Evolutionary conservation across 2,113 vertebrate genomes (phyloP).

Genomic region (Planiliza haematocheilus): DNA sequence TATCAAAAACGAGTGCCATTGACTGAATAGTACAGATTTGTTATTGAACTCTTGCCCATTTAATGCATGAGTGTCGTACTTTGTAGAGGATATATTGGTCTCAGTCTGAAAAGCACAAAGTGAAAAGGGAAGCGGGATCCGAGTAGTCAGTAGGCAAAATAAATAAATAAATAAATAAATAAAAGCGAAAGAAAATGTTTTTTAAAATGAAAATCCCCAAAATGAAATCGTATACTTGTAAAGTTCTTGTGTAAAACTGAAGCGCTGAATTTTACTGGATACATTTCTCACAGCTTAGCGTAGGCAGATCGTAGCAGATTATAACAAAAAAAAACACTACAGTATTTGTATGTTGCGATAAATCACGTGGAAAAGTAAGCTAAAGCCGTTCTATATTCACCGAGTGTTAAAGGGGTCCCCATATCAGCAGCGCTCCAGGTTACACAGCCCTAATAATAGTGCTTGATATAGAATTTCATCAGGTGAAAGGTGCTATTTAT

Average conservation of each 20-base stretch:
- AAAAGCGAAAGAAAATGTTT: too few species aligned
- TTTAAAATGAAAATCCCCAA: too few species aligned
- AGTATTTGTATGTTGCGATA: constrained; percentile 3
- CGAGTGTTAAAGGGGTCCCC: constrained; percentile 27
- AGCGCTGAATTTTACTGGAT: neutral
- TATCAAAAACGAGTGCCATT: too few species aligned
- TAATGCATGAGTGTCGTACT: neutral
- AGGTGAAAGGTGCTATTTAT: constrained; percentile 68
- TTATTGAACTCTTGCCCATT: neutral
- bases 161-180: too few species aligned
- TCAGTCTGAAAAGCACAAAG: constrained; percentile 9
- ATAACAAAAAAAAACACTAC: too few species aligned
- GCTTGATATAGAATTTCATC: constrained; percentile 48
- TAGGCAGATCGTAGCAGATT: neutral
- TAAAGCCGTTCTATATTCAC: constrained; percentile 31
- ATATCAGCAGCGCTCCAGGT: constrained; percentile 32
- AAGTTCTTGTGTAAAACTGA: constrained; percentile 19
- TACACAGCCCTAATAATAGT: constrained; percentile 32
- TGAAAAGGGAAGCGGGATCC: constrained; percentile 21
- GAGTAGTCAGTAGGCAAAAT: neutral
- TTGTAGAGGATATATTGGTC: constrained; percentile 18
- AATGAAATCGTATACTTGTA: too few species aligned
- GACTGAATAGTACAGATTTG: neutral
- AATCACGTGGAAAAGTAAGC: neutral
- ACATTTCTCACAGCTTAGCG: constrained; percentile 5